Base-by-base conservation (phyloP, 2,797 vertebrate species). In the Sternotherus odoratus region DNA sequence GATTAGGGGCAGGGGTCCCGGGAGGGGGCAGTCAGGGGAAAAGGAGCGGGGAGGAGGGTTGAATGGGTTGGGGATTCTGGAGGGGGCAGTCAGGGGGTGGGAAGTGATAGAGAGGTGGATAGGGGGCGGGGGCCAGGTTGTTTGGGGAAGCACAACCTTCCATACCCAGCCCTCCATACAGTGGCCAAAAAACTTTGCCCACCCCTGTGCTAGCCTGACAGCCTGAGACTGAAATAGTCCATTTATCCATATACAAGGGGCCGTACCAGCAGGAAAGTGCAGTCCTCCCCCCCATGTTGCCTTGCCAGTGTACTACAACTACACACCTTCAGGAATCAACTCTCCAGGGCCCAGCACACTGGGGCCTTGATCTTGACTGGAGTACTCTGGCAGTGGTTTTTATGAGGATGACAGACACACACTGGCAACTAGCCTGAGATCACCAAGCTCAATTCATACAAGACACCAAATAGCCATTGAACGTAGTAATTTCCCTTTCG, bases 401-500 rank as follows among this genome's bases (percentile, higher is more conserved):
- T 28, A 15, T 66, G 79, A 77, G 77, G 30, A 50, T 51, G 82
- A 11, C 13, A 46, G 21, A 33, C 0, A 0, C n/a, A 79, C n/a
- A 77, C n/a, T 19, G 1, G 13, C 3, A 21, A 3, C 6, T 39
- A 51, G 49, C 3, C 46, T 85, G 8, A 39, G 54, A 49, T 57
- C 51, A 81, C 51, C 0, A 2, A 83, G 12, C 60, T 74, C 66
- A 21, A 53, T 79, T 49, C 57, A 33, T 57, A 66, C 12, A 1
- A 28, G 75, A 57, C 74, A 39, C 39, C 26, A 1, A 1, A 33
- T 24, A 0, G 0, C 57, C n/a, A 36, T 8, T 2, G 28, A 2
- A 9, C 24, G 8, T 74, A 78, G 78, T 51, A 28, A 46, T 19
- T 13, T n/a, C 3, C 30, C 36, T 39, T 39, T 69, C n/a, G 1